Evolutionary conservation across 2,797 vertebrate species (phyloP), one percentile per base, ranked within the genome.

Genomic region (Cyprinella venusta): DNA sequence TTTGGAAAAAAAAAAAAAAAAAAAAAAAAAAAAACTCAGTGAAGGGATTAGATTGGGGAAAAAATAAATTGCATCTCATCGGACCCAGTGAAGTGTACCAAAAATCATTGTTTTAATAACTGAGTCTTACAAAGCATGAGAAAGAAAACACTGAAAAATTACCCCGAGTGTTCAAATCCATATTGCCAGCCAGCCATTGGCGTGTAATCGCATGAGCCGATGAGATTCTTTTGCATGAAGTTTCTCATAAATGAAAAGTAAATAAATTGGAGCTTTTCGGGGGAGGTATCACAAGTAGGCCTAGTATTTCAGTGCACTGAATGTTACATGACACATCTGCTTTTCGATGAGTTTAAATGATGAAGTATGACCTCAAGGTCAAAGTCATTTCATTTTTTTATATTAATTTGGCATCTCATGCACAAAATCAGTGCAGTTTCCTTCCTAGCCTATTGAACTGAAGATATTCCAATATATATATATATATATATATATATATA

Each of bases 71-170:
- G 76, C 40, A 85, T 72, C 54, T 78, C 61, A 80, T 77, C 63
- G 76, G 80, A 72, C 76, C 87, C 45, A 80, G 59, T 78, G 54
- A 65, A 83, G 70, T 84, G 82, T 74, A 68, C 74, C 74, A 56
- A 81, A 87, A 86, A 87, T 81, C 40, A 81, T 79, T 86, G 80
- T 85, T 87, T 87, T 86, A 71, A 85, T 88, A 88, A 87, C 85
- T 26, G 80, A 83, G 80, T 54, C 68, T 74, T 83, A 80, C 74
- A 86, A 89, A 86, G 77, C 86, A 85, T 85, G 83, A 84, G 83
- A 89, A 84, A 84, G 77, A 86, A 86, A 85, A 83, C 71, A 74
- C 45, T 86, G 65, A 86, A 86, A 80, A 85, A 87, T 80, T 50
- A 81, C 78, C 54, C 56, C 61, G 33, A 65, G 21, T 30, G 61